A percentile compares a stretch with the other conserved stretches of the same genome.
These are phyloP conservation scores for Drosophila bocki DNA, from an alignment of 1,140 invertebrate species.

Conservation along the genomic window DNA sequence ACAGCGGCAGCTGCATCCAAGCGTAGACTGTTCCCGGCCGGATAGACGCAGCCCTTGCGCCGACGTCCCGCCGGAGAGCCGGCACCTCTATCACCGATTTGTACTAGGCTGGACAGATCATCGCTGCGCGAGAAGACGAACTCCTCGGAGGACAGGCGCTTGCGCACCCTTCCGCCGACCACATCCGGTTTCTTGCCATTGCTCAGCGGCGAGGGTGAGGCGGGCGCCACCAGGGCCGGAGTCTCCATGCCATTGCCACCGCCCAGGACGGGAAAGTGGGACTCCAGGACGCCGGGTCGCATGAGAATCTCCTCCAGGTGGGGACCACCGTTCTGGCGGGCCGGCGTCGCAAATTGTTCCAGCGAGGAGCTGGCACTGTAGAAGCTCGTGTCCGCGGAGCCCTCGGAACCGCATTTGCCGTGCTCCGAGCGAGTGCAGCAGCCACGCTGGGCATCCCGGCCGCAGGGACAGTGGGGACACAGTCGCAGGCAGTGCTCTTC, in stretches of 20 bases:
- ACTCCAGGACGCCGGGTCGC: conserved; percentile 78
- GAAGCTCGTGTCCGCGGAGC: conserved; percentile 73
- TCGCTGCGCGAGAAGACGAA: conserved; percentile 75
- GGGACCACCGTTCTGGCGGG: conserved; percentile 45
- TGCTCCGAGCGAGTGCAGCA: conserved; percentile 62
- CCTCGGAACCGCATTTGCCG: conserved; percentile 28
- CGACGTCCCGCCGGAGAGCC: conserved; percentile 57
- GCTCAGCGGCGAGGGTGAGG: conserved; percentile 57
- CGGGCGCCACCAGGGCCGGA: conserved; percentile 62
- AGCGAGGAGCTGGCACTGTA: conserved; percentile 83
- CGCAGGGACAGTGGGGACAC: conserved; percentile 74
- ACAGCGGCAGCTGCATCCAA: conserved; percentile 53
- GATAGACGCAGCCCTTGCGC: conserved; percentile 73
- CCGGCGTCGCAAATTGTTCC: conserved; percentile 68
- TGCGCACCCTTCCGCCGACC: conserved; percentile 69
- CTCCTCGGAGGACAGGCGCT: conserved; percentile 82
- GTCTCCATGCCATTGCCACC: conserved; percentile 38
- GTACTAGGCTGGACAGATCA: conserved; percentile 73
- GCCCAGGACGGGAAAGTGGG: conserved; percentile 77
- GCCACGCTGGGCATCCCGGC: conserved; percentile 41
- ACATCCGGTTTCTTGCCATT: conserved; percentile 62
- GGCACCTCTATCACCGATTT: conserved; percentile 61
- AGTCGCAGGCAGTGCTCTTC: conserved; percentile 65
- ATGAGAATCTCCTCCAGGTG: conserved; percentile 59
- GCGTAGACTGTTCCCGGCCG: conserved; percentile 61